Evolutionary conservation across 2,113 vertebrate genomes (phyloP).

Genomic region (Chloropsis cyanopogon): DNA sequence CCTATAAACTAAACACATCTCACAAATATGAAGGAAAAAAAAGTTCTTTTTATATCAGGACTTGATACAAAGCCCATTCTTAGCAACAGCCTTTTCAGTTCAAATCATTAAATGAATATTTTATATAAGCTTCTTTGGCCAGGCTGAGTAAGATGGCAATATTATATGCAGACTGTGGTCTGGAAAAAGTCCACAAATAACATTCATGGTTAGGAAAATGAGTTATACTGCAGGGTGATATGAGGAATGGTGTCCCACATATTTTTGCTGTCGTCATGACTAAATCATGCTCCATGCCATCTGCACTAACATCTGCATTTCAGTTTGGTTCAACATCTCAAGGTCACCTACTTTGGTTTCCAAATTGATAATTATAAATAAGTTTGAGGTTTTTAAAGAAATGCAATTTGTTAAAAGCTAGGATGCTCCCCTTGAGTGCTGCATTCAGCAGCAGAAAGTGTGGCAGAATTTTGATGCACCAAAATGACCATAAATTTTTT

Average conservation of each 20-base stretch:
- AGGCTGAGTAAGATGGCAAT: neutral
- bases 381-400: neutral
- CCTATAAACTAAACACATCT: neutral
- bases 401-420: neutral
- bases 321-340: neutral
- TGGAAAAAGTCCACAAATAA: constrained; percentile 1
- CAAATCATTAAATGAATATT: neutral
- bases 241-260: neutral
- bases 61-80: neutral
- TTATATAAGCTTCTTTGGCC: neutral
- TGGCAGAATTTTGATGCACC: neutral
- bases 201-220: neutral
- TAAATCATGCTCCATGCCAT: neutral
- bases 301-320: constrained; percentile 4
- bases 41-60: neutral
- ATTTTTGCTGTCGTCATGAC: neutral
- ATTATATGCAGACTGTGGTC: neutral
- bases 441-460: neutral
- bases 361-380: neutral
- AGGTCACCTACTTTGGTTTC: neutral
- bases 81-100: neutral
- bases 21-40: neutral
- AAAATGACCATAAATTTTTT: neutral
- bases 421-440: neutral
- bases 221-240: neutral